phyloP scores from a whole-genome alignment of 2,113 vertebrate species.

The Carlito syrichta region DNA sequence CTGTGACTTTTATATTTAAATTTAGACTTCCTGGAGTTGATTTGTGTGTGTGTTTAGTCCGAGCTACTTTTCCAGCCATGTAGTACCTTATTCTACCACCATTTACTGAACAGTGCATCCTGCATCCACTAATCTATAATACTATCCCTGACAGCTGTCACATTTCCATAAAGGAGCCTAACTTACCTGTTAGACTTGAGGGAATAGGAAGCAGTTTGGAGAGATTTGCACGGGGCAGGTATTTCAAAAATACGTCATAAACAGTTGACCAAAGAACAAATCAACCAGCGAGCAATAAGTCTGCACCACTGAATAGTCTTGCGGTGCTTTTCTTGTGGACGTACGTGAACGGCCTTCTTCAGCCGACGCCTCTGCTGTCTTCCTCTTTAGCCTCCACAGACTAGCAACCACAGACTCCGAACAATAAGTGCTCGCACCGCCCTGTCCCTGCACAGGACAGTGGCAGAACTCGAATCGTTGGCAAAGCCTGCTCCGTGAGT shows the following conservation, averaged over 20 bases:
- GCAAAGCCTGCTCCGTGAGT: background rate
- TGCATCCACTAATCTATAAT: background rate
- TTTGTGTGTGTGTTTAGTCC: background rate
- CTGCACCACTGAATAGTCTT: background rate
- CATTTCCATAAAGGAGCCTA: background rate
- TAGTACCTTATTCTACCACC: background rate
- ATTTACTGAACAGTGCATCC: background rate
- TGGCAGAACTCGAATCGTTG: background rate
- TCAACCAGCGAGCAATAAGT: background rate
- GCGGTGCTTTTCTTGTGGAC: background rate
- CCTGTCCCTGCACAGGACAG: background rate
- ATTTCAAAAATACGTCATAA: background rate
- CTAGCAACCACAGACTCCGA: background rate
- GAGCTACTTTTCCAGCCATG: background rate
- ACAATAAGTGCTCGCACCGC: background rate
- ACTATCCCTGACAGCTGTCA: background rate
- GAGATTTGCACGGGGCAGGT: background rate
- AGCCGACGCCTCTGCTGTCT: background rate
- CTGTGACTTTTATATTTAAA: constrained; percentile 6
- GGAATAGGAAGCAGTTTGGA: background rate
- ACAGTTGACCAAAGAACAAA: background rate
- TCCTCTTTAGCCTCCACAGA: background rate
- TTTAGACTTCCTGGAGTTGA: background rate
- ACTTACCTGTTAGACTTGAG: background rate
- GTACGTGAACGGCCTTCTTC: background rate